A percentile compares a stretch with the other conserved stretches of the same genome.
These are phyloP conservation scores for Embiotoca jacksoni DNA, from an alignment of 2,113 vertebrate genomes.

Conservation along the genomic window DNA sequence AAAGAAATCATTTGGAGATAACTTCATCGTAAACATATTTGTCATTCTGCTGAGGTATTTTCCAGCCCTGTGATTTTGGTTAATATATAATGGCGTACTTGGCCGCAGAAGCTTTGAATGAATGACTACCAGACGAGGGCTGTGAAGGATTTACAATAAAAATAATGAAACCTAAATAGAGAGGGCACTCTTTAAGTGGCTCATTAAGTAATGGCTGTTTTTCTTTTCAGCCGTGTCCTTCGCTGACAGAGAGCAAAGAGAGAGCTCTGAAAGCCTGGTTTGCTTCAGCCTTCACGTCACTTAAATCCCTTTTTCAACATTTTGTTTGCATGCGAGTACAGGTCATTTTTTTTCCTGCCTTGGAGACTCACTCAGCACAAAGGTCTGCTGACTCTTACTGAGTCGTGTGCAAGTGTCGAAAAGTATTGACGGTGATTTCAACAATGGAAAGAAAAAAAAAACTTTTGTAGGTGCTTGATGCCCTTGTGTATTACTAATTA, in stretches of 20 bases:
- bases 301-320: conserved; percentile 63
- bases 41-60: conserved; percentile 61
- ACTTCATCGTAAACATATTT: conserved; percentile 43
- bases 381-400: conserved; percentile 34
- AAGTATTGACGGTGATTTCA: conserved; percentile 26
- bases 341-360: conserved; percentile 63
- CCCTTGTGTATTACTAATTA: too few species aligned
- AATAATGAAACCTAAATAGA: conserved; percentile 80
- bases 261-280: conserved; percentile 63
- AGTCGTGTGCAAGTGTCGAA: neutral
- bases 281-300: conserved; percentile 59
- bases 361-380: conserved; percentile 32
- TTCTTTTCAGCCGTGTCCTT: conserved; percentile 71
- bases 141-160: conserved; percentile 77
- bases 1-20: conserved; percentile 37
- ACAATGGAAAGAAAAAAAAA: neutral
- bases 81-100: conserved; percentile 49
- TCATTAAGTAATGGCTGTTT: conserved; percentile 81
- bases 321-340: conserved; percentile 55
- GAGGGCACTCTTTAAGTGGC: conserved; percentile 74
- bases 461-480: neutral
- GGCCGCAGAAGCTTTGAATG: conserved; percentile 42
- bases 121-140: conserved; percentile 50
- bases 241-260: conserved; percentile 54
- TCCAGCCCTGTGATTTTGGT: conserved; percentile 57